Evolutionary conservation across 64 coral and sea anemone genomes (phyloP), one percentile per base, ranked within the genome.

Genomic region (Actinia equina): DNA sequence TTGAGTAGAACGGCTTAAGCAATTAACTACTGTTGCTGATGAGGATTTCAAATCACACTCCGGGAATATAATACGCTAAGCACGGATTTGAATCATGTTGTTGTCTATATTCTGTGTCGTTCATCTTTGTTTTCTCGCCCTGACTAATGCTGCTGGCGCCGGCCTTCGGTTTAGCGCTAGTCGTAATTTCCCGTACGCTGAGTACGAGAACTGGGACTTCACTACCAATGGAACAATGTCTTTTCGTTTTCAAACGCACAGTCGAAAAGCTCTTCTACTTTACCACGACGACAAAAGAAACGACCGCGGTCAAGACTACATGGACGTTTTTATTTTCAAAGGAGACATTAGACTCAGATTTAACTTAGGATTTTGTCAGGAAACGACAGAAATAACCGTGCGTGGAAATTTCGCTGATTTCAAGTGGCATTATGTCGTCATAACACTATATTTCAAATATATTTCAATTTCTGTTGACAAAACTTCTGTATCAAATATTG

Each of bases 191-290:
- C 77, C 74, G 17, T 87, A 74, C 18, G 84, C 90, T 30, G 84
- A 92, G 49, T 92, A 87, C 26, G 79, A 64, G 3, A 77, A 74
- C 45, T 87, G 84, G 86, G 52, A 63, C 16, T 60, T 60, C 25
- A 60, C 59, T 2, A 61, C 17, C 55, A 63, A 62, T 43, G 90
- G 90, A 49, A 86, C 59, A 15, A 46, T 92, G 7, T 92, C 90
- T 4, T 86, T 92, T 20, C 42, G 87, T 56, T 92, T 92, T 30
- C 86, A 83, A 43, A 92, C 77, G 8, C n/a, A 79, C 18, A 87
- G 55, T 12, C 64, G 81, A 16, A 85, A 25, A 7, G 85, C 76
- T 16, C 49, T 87, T n/a, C 60, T 92, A 7, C 77, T 87, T 52
- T 92, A 92, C 45, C 84, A 87, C 23, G 90, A 87, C 46, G 70